Evolutionary conservation across 2,888 invertebrate species (phyloP).

Genomic region (Hemistola chrysoprasaria): DNA sequence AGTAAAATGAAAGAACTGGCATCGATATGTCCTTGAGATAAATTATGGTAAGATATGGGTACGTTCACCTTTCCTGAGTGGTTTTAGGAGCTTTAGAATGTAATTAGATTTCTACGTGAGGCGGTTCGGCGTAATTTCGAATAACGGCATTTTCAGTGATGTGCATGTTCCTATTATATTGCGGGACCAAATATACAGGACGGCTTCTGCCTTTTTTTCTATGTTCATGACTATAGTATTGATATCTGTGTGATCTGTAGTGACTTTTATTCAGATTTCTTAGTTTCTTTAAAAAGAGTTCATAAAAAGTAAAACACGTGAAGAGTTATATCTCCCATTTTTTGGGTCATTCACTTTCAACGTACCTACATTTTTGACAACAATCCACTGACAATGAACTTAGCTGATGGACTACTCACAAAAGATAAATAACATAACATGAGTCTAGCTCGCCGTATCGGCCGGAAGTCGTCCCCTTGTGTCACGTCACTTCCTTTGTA

Average conservation of each 20-base stretch:
- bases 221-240: too few relatives aligned
- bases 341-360: neutral
- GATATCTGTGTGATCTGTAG: too few relatives aligned
- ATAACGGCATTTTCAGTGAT: neutral
- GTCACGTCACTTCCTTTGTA: slow-evolving; percentile 67
- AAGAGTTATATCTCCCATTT: neutral
- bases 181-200: too few relatives aligned
- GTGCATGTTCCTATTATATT: too few relatives aligned
- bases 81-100: slow-evolving; percentile 2
- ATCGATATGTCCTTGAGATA: slow-evolving; percentile 19
- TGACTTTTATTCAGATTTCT: too few relatives aligned
- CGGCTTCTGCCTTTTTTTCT: too few relatives aligned
- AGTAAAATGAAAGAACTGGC: slow-evolving; percentile 26
- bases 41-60: slow-evolving; percentile 7
- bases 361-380: neutral
- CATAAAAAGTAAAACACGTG: too few relatives aligned
- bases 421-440: slow-evolving; percentile 23
- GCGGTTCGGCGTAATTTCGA: too few relatives aligned
- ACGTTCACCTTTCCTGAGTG: slow-evolving; percentile 5
- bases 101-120: neutral
- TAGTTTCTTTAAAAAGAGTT: too few relatives aligned
- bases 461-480: slow-evolving; percentile 47
- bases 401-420: slow-evolving; percentile 44
- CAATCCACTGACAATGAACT: slow-evolving; percentile 11
- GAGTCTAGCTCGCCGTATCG: slow-evolving; percentile 36